phyloP scores from a whole-genome alignment of 1,140 invertebrate species.

The Drosophila fuyamai region DNA sequence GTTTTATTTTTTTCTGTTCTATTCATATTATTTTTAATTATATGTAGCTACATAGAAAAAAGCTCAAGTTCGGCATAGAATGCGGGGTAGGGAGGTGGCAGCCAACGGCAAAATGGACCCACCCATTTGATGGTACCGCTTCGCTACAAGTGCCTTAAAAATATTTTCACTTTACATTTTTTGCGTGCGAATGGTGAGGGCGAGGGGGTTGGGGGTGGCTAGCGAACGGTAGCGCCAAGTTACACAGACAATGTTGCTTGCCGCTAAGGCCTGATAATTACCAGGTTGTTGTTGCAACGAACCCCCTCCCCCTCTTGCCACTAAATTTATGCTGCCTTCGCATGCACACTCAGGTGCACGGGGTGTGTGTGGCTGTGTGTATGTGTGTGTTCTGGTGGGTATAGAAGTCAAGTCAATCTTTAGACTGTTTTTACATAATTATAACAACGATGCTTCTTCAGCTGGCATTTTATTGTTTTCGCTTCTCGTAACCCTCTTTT shows the following conservation, averaged over 20 bases:
- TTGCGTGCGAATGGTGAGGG: conserved; percentile 63
- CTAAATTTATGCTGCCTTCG: conserved; percentile 76
- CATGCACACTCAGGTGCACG: conserved; percentile 52
- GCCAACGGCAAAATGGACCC: conserved; percentile 42
- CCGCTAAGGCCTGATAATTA: conserved; percentile 78
- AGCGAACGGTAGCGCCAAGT: conserved; percentile 40
- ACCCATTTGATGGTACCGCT: conserved; percentile 21
- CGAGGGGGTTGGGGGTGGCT: not conserved
- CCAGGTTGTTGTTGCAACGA: conserved; percentile 61
- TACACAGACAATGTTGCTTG: conserved; percentile 78
- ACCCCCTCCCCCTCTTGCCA: conserved; percentile 3
- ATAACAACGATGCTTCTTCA: conserved; percentile 68
- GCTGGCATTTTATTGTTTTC: conserved; percentile 74
- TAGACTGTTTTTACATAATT: conserved; percentile 82
- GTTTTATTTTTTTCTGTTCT: conserved; percentile 23
- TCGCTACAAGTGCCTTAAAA: conserved; percentile 62
- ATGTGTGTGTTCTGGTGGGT: conserved; percentile 10
- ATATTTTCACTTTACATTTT: conserved; percentile 77
- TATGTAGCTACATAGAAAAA: conserved; percentile 61
- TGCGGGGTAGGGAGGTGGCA: conserved; percentile 7
- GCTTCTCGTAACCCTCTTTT: conserved; percentile 43
- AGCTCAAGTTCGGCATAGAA: conserved; percentile 65
- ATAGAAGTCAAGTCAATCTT: conserved; percentile 80
- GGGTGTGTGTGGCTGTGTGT: conserved; percentile 6
- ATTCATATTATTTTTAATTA: conserved; percentile 65